Evolutionary conservation across 2,113 vertebrate species (phyloP), one percentile per base, ranked within the genome.

Genomic region (Calyptommatus sinebrachiatus): DNA sequence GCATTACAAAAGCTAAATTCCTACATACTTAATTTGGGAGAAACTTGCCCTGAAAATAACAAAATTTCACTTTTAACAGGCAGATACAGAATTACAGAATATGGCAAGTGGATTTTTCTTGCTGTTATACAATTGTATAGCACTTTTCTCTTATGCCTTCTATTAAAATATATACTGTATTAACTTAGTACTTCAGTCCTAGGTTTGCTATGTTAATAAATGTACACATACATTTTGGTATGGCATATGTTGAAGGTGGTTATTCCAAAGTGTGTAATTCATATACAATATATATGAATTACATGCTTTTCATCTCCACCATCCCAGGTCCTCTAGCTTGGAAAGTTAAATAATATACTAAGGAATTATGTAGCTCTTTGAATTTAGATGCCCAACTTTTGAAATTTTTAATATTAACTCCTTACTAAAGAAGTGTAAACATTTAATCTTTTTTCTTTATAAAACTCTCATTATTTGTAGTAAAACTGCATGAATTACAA

Each of bases 81-180:
- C 6, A 62, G 61, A 62, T 7, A 26, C 22, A 62, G 21, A 21
- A 26, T 26, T 24, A 57, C 53, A 57, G 12, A 18, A 57, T 57
- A 57, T 18, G 53, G 24, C 24, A 62, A 24, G 61, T 62, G 22
- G 61, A 26, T 26, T 62, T 24, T 62, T 80, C 75, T 87, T 91
- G 60, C 85, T 90, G 82, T 81, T 85, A 67, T 88, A 89, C 89
- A 91, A 86, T 88, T 89, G 86, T 69, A 84, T 50, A 76, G 69
- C 26, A 31, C 22, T 82, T 75, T 78, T 89, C 89, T 87, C 78
- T 81, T 71, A 87, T 77, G 46, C 29, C n/a, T 63, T n/a, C 8
- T 63, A 63, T 28, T 48, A 26, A 48, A 82, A 89, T 78, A 83
- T 83, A 81, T 57, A 18, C 53, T 57, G 53, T 88, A 78, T 83